Conservation (phyloP, 2,113 vertebrate species). For the Pseudolaguvia tuberculata region DNA sequence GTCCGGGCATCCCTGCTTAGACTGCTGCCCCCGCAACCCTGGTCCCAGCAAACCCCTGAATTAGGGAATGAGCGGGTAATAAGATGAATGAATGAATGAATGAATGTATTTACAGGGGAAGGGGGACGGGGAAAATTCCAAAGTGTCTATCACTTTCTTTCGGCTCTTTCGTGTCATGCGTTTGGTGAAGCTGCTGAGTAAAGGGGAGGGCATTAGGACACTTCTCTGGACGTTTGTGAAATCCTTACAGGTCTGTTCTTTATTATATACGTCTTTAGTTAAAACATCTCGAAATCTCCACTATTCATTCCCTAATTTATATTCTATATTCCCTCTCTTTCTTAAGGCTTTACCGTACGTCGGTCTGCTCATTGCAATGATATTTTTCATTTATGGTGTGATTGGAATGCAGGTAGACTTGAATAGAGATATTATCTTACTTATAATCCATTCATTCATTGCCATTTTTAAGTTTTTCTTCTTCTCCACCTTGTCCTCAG, state of each 20-base stretch:
- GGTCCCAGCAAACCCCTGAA: too few relatives aligned
- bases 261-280: too few relatives aligned
- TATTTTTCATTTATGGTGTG: constrained; percentile 93
- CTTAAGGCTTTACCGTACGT: constrained; percentile 84
- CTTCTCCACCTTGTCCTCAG: constrained; percentile 51
- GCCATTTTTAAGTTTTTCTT: neutral
- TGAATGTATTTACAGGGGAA: constrained; percentile 79
- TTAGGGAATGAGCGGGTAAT: too few relatives aligned
- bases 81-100: too few relatives aligned
- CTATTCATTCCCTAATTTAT: too few relatives aligned
- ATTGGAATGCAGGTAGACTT: constrained; percentile 87
- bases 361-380: constrained; percentile 89
- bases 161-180: constrained; percentile 98
- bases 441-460: neutral
- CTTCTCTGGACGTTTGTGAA: constrained; percentile 99
- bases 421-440: neutral
- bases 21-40: too few relatives aligned
- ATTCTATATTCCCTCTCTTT: neutral
- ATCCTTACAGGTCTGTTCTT: constrained; percentile 84
- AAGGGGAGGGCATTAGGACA: constrained; percentile 94
- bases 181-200: constrained; percentile 94
- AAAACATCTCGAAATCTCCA: too few relatives aligned
- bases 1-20: too few relatives aligned
- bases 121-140: constrained; percentile 93
- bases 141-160: constrained; percentile 99